Conservation (phyloP, 2,797 vertebrate species). For the Eulemur rubriventer region DNA sequence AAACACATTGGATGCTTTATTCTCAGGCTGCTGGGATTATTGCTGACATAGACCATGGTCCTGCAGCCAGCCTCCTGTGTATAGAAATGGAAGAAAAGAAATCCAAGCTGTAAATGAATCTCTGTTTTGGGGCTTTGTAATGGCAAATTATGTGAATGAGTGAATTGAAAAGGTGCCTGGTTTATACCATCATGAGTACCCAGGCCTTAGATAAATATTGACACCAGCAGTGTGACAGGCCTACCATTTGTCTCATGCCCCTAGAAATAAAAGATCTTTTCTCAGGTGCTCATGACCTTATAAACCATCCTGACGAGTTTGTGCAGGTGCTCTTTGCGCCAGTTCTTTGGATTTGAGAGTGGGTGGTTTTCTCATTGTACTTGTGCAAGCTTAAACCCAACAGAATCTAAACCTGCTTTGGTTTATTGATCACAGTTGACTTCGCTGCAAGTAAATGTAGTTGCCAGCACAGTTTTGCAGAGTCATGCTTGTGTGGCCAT, state of each 20-base stretch:
- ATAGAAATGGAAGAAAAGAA: slow-evolving; percentile 43
- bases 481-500: slow-evolving; percentile 29
- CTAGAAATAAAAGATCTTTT: slow-evolving; percentile 78
- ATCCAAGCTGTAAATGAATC: slow-evolving; percentile 63
- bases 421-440: not conserved
- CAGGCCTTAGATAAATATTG: slow-evolving; percentile 83
- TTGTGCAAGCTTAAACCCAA: slow-evolving; percentile 3
- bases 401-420: not conserved
- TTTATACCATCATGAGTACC: slow-evolving; percentile 73
- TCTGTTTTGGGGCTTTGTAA: slow-evolving; percentile 71
- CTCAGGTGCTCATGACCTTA: slow-evolving; percentile 48
- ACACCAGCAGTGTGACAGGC: slow-evolving; percentile 79
- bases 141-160: slow-evolving; percentile 56
- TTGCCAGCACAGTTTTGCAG: not conserved
- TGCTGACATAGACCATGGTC: not conserved
- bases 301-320: slow-evolving; percentile 69
- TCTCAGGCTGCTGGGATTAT: slow-evolving; percentile 1
- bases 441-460: not conserved
- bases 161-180: slow-evolving; percentile 69
- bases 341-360: slow-evolving; percentile 25
- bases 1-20: not conserved
- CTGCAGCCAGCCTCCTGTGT: not conserved
- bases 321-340: slow-evolving; percentile 68
- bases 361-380: slow-evolving; percentile 40
- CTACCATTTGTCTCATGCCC: slow-evolving; percentile 69